Conservation (phyloP, 2,888 invertebrate genomes). For the Heliothis peltigera region DNA sequence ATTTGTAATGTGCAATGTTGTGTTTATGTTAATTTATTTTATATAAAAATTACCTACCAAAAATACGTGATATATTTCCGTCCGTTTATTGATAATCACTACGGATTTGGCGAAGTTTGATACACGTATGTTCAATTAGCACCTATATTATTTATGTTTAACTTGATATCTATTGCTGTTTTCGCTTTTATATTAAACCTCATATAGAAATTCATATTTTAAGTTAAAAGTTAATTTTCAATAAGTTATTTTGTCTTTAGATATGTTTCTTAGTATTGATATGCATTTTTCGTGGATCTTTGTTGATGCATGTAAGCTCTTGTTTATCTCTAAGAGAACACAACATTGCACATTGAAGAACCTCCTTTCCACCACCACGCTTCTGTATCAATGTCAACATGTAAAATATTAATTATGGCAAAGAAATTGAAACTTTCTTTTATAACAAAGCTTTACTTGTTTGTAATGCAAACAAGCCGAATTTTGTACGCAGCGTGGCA, state of each 20-base stretch:
- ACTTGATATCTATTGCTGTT: neutral
- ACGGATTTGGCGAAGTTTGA: neutral
- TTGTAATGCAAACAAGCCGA: neutral
- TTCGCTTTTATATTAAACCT: neutral
- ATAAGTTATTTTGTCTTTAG: slow-evolving; percentile 31
- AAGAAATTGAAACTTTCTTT: neutral
- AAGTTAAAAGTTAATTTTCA: neutral
- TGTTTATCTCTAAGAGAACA: slow-evolving; percentile 50
- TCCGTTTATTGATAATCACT: too few relatives aligned
- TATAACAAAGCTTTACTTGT: neutral
- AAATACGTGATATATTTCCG: slow-evolving; percentile 9
- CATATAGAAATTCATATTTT: too few relatives aligned
- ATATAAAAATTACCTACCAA: slow-evolving; percentile 36
- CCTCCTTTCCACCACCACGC: slow-evolving; percentile 35
- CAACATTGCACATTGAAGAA: slow-evolving; percentile 76
- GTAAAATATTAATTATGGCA: neutral
- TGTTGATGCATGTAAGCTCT: slow-evolving; percentile 34
- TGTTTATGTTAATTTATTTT: slow-evolving; percentile 34
- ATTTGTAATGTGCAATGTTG: slow-evolving; percentile 50
- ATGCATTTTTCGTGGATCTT: slow-evolving; percentile 51
- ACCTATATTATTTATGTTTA: slow-evolving; percentile 2
- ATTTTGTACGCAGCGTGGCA: slow-evolving; percentile 29
- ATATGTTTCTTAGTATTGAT: slow-evolving; percentile 60
- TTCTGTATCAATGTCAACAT: neutral
- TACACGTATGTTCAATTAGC: neutral